Evolutionary conservation across 1,140 invertebrate species (phyloP).

Genomic region (Aleiodes sp.): DNA sequence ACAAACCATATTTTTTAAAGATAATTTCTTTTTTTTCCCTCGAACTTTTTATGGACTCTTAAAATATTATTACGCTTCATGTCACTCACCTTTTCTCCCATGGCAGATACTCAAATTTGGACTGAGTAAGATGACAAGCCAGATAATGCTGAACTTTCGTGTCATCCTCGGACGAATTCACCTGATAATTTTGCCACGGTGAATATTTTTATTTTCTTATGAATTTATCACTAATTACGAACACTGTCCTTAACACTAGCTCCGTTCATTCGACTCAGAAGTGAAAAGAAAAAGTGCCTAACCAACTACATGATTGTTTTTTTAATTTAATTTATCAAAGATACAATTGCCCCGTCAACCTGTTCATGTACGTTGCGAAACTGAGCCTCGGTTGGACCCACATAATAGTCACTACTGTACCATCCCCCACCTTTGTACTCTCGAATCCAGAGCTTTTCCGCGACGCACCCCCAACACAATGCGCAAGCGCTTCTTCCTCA

Average conservation of each 20-base stretch:
- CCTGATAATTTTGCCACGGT: background rate
- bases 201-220: background rate
- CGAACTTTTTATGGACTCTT: no score
- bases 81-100: conserved; percentile 53
- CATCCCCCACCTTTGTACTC: background rate
- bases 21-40: no score
- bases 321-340: background rate
- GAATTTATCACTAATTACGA: no score
- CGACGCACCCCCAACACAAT: conserved; percentile 2
- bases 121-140: conserved; percentile 49
- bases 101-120: conserved; percentile 49
- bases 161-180: conserved; percentile 12
- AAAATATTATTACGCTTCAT: background rate
- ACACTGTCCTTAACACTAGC: background rate
- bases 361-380: conserved; percentile 25
- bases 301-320: conserved; percentile 27
- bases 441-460: conserved; percentile 27
- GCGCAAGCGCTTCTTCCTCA: conserved; percentile 24
- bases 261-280: background rate
- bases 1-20: no score
- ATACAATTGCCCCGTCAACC: background rate
- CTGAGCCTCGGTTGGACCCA: conserved; percentile 19
- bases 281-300: background rate
- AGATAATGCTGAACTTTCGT: conserved; percentile 40
- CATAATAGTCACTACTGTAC: conserved; percentile 18